phyloP scores from a whole-genome alignment of 1,140 invertebrate genomes.

The Drosophila varians region DNA sequence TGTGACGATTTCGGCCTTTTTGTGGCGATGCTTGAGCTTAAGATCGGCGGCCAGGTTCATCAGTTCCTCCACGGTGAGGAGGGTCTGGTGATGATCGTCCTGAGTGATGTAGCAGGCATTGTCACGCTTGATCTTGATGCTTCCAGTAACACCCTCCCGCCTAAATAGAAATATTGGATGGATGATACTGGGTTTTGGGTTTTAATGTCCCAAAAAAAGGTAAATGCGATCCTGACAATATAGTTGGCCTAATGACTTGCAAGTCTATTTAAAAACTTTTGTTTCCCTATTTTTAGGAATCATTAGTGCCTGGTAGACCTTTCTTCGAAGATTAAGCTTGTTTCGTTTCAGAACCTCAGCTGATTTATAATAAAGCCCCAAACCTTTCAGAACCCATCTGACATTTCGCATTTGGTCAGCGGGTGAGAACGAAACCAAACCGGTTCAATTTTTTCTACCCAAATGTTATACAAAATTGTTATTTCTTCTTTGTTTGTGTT shows the following conservation, averaged over 20 bases:
- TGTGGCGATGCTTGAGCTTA: constrained; percentile 86
- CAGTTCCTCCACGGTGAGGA: constrained; percentile 92
- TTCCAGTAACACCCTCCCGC: constrained; percentile 85
- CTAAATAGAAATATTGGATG: constrained; percentile 56
- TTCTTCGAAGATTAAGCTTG: not conserved
- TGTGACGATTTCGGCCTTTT: constrained; percentile 78
- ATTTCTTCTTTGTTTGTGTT: not conserved
- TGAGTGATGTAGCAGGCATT: constrained; percentile 94
- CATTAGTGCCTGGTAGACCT: not conserved
- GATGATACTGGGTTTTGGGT: not conserved
- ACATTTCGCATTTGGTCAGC: constrained; percentile 17
- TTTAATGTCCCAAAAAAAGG: not conserved
- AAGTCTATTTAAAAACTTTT: not conserved
- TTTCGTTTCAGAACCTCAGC: constrained; percentile 1
- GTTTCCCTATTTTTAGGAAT: constrained; percentile 1
- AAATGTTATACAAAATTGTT: constrained; percentile 15
- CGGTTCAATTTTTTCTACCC: constrained; percentile 22
- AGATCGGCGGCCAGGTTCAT: constrained; percentile 93
- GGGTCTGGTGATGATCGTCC: constrained; percentile 91
- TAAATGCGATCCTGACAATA: no score
- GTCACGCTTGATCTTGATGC: constrained; percentile 85
- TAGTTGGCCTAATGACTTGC: constrained; percentile 5
- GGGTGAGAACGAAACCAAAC: constrained; percentile 15
- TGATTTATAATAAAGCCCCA: not conserved
- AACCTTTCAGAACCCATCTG: constrained; percentile 17